Evolutionary conservation across 2,888 invertebrate species (phyloP).

Genomic region (Nemapogon koenigi): DNA sequence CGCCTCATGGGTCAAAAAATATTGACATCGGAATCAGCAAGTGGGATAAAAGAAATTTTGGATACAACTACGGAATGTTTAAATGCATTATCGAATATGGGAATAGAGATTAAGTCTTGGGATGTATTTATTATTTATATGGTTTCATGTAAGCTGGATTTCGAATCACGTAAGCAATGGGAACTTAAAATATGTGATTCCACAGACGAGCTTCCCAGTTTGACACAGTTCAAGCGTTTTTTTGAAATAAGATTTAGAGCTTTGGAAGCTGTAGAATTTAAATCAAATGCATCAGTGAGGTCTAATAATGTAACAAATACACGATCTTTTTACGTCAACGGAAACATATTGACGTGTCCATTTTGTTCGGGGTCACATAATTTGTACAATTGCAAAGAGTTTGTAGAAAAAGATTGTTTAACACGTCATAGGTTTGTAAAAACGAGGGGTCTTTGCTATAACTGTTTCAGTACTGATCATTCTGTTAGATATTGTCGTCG

Average conservation of each 20-base stretch:
- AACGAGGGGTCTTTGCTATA: too few relatives aligned
- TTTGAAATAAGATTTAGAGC: background rate
- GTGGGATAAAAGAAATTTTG: slow-evolving; percentile 6
- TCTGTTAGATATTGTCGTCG: background rate
- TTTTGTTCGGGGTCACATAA: too few relatives aligned
- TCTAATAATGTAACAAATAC: too few relatives aligned
- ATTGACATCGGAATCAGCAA: slow-evolving; percentile 2
- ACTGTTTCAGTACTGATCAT: background rate
- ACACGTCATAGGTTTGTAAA: too few relatives aligned
- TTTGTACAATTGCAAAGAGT: too few relatives aligned
- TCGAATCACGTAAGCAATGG: background rate
- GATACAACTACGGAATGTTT: slow-evolving; percentile 11
- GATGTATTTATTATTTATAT: slow-evolving; percentile 4
- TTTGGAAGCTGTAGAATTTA: background rate
- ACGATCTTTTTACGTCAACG: too few relatives aligned
- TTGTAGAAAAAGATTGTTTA: too few relatives aligned
- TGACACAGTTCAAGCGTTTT: background rate
- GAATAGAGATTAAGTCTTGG: slow-evolving; percentile 5
- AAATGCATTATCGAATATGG: slow-evolving; percentile 6
- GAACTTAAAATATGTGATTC: background rate
- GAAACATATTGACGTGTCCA: too few relatives aligned
- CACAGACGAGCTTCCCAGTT: background rate
- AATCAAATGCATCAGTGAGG: too few relatives aligned
- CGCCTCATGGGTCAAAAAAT: slow-evolving; percentile 4
- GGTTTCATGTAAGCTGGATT: background rate